Base-by-base conservation (phyloP, 2,797 vertebrate species). In the Huso huso region DNA sequence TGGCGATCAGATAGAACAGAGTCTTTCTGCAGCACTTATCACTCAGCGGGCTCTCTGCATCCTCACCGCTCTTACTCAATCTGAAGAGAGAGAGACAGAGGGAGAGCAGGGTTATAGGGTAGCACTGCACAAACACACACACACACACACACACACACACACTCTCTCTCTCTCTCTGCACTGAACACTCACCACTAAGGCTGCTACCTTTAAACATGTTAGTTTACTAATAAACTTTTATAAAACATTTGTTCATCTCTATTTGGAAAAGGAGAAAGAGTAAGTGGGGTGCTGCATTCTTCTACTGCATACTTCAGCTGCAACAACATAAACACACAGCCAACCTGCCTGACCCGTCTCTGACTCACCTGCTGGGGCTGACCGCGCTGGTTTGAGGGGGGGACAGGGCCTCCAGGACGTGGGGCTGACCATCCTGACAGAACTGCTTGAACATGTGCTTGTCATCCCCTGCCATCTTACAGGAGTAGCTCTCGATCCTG, bases 371-470 rank as follows among this genome's bases (percentile, higher is more conserved):
- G 79, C 89, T 92, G 61, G 95, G 93, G 78, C 95, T 98, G 73
- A 94, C 87, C 70, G 86, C 72, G 8, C 91, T 90, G 75, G 93
- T 96, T 86, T 98, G 95, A 0, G 96, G 96, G 0, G 96, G 96
- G 0, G 94, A 96, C 12, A 98, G 86, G 0, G 96, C 96, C 82
- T 97, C 94, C 65, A 98, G 84, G 49, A 97, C 86, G 0, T 98
- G 95, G 0, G 95, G 95, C 78, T 95, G 93, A n/a, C 95, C 95
- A 76, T 97, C 95, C 84, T 95, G 95, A 82, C 95, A 98, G 81
- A 98, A 98, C 90, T 97, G 95, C 85, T 98, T 98, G 79, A 98
- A 98, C 92, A 96, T 95, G 73, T 98, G 95, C 69, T 98, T 98
- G 77, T 98, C 94, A 0, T 98, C 95, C 0, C 95, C 95, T 0